Evolutionary conservation across 2,113 vertebrate genomes (phyloP).

Genomic region (Antennarius striatus): DNA sequence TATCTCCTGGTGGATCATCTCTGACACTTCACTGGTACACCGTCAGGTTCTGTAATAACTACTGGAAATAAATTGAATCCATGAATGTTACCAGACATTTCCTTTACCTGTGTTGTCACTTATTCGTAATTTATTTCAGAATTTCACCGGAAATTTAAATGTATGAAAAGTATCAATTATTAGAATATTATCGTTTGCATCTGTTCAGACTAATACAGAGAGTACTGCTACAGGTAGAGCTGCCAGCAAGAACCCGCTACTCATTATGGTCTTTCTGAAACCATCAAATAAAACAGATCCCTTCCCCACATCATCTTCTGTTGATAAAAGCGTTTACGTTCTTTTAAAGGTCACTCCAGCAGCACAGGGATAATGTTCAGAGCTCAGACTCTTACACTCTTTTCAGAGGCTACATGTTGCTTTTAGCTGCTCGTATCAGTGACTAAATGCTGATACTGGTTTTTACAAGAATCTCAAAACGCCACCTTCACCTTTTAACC

Average conservation of each 20-base stretch:
- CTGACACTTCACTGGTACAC: background rate
- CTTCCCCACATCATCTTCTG: background rate
- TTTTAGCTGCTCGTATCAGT: constrained; percentile 10
- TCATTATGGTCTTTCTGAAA: constrained; percentile 18
- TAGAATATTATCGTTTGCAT: background rate
- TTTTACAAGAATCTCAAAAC: constrained; percentile 4
- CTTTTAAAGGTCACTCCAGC: background rate
- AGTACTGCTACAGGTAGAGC: constrained; percentile 9
- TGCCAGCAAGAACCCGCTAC: constrained; percentile 15
- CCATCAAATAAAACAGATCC: constrained; percentile 11
- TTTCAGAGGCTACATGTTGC: constrained; percentile 8
- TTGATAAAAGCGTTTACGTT: constrained; percentile 5
- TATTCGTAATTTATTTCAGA: background rate
- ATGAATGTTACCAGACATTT: no score
- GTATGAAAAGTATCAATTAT: background rate
- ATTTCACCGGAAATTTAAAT: background rate
- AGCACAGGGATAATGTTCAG: background rate
- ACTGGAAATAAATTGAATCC: background rate
- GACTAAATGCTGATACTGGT: constrained; percentile 3
- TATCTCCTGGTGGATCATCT: no score
- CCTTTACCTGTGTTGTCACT: no score
- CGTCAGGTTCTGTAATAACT: background rate
- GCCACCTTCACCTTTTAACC: constrained; percentile 21
- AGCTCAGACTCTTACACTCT: background rate
- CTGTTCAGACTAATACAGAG: background rate